These are phyloP conservation scores for Lycophotia porphyrea DNA, from an alignment of 2,888 invertebrate genomes.

Conservation along the genomic window DNA sequence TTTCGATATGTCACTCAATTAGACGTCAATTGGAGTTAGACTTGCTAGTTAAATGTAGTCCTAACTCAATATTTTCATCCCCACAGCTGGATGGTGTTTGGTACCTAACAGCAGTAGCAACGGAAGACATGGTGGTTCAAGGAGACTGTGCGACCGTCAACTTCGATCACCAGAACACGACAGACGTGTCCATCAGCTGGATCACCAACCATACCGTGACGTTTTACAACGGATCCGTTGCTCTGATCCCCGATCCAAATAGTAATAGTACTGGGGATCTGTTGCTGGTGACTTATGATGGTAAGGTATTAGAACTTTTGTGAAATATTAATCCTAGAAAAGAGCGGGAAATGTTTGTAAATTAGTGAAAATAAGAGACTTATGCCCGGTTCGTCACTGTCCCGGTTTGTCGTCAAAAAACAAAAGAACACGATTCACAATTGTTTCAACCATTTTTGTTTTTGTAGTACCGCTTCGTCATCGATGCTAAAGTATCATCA, in stretches of 20 bases:
- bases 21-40: not conserved
- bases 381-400: too few relatives aligned
- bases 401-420: too few relatives aligned
- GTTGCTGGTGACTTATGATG: constrained; percentile 82
- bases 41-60: not conserved
- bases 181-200: constrained; percentile 85
- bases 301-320: constrained; percentile 65
- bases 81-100: constrained; percentile 84
- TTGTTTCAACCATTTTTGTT: too few relatives aligned
- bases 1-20: not conserved
- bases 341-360: too few relatives aligned
- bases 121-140: constrained; percentile 79
- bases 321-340: too few relatives aligned
- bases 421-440: too few relatives aligned
- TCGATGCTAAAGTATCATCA: too few relatives aligned
- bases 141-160: constrained; percentile 84
- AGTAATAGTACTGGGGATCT: constrained; percentile 81
- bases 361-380: too few relatives aligned
- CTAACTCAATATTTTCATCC: not conserved
- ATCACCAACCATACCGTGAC: constrained; percentile 81
- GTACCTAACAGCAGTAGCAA: constrained; percentile 82
- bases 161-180: constrained; percentile 85
- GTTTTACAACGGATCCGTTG: constrained; percentile 84
- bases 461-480: too few relatives aligned
- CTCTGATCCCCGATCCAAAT: constrained; percentile 78